These are phyloP conservation scores for Manduca sexta DNA, from an alignment of 1,140 invertebrate genomes.

Conservation along the genomic window DNA sequence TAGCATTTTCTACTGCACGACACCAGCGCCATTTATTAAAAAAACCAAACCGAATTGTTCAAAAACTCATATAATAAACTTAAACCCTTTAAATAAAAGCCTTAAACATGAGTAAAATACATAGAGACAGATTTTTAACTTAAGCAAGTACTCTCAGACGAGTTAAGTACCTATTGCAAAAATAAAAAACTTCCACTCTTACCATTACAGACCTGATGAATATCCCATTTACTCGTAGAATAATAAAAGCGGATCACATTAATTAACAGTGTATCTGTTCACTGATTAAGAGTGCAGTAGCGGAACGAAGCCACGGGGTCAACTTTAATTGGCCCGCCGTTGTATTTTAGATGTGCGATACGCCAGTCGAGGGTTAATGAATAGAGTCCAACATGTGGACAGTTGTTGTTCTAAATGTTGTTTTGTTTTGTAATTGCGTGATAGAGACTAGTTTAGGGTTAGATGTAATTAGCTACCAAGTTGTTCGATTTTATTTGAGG, in stretches of 20 bases:
- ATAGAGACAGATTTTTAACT: too few relatives aligned
- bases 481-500: too few relatives aligned
- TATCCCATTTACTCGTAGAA: slow-evolving; percentile 33
- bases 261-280: slow-evolving; percentile 59
- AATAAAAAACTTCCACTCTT: not conserved
- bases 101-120: too few relatives aligned
- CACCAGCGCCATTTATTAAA: too few relatives aligned
- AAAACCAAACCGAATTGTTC: too few relatives aligned
- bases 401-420: slow-evolving; percentile 43
- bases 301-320: slow-evolving; percentile 51
- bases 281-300: slow-evolving; percentile 63
- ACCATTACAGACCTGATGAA: slow-evolving; percentile 13
- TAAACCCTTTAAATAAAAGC: too few relatives aligned
- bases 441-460: slow-evolving; percentile 13
- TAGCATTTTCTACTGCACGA: too few relatives aligned
- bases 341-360: slow-evolving; percentile 64
- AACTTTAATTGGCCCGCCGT: slow-evolving; percentile 59
- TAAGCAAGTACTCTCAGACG: too few relatives aligned
- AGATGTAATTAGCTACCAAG: slow-evolving; percentile 8
- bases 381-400: slow-evolving; percentile 53
- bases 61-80: too few relatives aligned
- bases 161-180: not conserved
- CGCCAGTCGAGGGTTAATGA: slow-evolving; percentile 53
- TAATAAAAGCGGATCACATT: slow-evolving; percentile 59
- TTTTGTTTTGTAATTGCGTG: slow-evolving; percentile 48